A percentile compares a stretch with the other conserved stretches of the same genome.
phyloP scores from a whole-genome alignment of 2,113 vertebrate genomes.

The Pseudorectes ferrugineus region DNA sequence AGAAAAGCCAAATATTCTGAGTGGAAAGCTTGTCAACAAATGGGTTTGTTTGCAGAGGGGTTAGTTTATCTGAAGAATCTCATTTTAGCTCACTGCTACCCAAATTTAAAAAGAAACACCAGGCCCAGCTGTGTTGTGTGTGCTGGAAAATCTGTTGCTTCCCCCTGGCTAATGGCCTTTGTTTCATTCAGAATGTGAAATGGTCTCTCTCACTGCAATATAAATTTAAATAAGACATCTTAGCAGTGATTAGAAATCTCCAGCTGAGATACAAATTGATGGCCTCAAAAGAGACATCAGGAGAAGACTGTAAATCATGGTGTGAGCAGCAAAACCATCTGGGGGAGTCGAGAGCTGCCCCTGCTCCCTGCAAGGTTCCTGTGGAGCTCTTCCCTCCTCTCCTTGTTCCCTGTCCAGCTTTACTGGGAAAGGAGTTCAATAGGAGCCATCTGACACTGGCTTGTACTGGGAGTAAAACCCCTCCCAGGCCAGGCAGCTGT shows the following conservation, averaged over 20 bases:
- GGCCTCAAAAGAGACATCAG: conserved; percentile 18
- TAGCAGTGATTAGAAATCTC: conserved; percentile 22
- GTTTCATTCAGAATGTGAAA: conserved; percentile 20
- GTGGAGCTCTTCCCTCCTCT: background rate
- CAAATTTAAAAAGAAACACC: background rate
- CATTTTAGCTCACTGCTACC: background rate
- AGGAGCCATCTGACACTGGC: background rate
- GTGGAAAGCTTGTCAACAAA: conserved; percentile 8
- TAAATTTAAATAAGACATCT: conserved; percentile 40
- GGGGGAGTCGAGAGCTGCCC: background rate
- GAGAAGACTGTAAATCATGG: conserved; percentile 1
- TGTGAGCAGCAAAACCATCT: background rate
- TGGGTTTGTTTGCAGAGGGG: background rate
- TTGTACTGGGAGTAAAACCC: background rate
- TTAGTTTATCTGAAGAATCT: background rate
- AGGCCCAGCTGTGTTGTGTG: conserved; percentile 13
- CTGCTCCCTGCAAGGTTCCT: background rate
- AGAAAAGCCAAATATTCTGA: background rate
- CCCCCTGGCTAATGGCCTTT: conserved; percentile 19
- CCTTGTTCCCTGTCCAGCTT: background rate
- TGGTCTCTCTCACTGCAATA: background rate
- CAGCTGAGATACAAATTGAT: conserved; percentile 52
- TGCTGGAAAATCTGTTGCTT: conserved; percentile 53
- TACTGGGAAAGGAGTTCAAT: background rate
- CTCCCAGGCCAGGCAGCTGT: background rate